Base-by-base conservation (phyloP, 2,113 vertebrate genomes). In the Ophiodon elongatus region DNA sequence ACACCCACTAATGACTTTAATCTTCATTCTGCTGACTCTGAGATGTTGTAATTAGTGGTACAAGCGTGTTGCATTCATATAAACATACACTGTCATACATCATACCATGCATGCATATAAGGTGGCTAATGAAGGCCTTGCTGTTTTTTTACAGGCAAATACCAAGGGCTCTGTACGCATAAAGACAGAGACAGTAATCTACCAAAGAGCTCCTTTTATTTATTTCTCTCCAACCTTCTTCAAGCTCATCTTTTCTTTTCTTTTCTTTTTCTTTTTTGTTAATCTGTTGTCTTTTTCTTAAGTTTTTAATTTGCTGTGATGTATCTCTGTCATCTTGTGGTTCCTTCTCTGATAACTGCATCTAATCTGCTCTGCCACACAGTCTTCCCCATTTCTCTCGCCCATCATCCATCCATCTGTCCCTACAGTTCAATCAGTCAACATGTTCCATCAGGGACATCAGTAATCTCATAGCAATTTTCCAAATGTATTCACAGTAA, bases 21-120 rank as follows among this genome's bases (percentile, higher is more conserved):
- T 91, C 76, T 75, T 66, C 59, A 25, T 87, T 80, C 66, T 83
- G 79, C 78, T 80, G 76, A 88, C 79, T 84, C 8, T 1, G 57
- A 81, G 72, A 67, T 85, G 74, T 74, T 76, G 29, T 81, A 86
- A 88, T 90, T 89, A 84, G 74, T 64, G 47, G 77, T 59, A 70
- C 2, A 14, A 35, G 33, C 80, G 65, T 64, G 82, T 82, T 85
- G 79, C n/a, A 73, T 50, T 29, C 21, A 45, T 74, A 52, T 9
- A 56, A 71, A 73, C 70, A 65, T 15, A 37, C 2, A 8, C 54
- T 66, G 60, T 82, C 60, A 56, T 77, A 41, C 66, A 73, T 85
- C 79, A 80, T 66, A 33, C 25, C 23, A 10, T 73, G 31, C 59
- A 65, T 68, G 60, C 15, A 15, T 76, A 31, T 56, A 39, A 54